Percentiles rank a stretch among this genome's conserved stretches.
Evolutionary conservation across 2,888 invertebrate species (phyloP).

Genomic region (Drosophila multiciliata): DNA sequence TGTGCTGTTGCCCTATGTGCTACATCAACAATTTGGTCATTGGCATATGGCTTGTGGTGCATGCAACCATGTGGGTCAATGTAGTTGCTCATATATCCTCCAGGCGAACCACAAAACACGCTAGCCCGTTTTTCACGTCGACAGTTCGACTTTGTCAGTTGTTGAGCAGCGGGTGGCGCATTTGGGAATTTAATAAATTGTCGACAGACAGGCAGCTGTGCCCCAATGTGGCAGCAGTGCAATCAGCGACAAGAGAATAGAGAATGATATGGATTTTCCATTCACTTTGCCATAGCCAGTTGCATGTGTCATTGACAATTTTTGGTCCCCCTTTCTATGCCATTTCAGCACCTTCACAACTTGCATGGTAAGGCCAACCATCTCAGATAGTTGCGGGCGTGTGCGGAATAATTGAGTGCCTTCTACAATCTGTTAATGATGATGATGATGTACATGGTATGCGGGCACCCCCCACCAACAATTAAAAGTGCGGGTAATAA

Average conservation of each 20-base stretch:
- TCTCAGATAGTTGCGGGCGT: conserved; percentile 4
- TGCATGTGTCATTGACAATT: conserved; percentile 16
- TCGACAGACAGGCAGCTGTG: conserved; percentile 19
- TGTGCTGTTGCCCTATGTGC: conserved; percentile 15
- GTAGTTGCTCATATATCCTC: conserved; percentile 18
- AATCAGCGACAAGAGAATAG: conserved; percentile 26
- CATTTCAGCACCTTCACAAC: conserved; percentile 35
- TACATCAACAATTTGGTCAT: conserved; percentile 46
- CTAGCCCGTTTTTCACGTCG: conserved; percentile 37
- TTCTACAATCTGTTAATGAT: conserved; percentile 24
- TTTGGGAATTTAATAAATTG: conserved; percentile 42
- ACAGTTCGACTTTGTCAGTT: conserved; percentile 28
- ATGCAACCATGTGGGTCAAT: conserved; percentile 16
- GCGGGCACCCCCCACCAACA: conserved; percentile 15
- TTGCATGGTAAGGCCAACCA: conserved; percentile 17
- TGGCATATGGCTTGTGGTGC: conserved; percentile 40
- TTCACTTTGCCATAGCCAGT: not conserved
- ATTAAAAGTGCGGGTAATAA: not conserved
- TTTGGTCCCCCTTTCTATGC: not conserved
- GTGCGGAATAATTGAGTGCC: conserved; percentile 16
- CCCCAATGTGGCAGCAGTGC: conserved; percentile 20
- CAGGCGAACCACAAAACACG: conserved; percentile 20
- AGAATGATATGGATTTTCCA: conserved; percentile 7
- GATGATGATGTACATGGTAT: conserved; percentile 34
- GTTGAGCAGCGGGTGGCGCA: conserved; percentile 3